These are phyloP conservation scores for Amphiduros pacificus DNA, from an alignment of 2,888 invertebrate genomes.

Conservation along the genomic window DNA sequence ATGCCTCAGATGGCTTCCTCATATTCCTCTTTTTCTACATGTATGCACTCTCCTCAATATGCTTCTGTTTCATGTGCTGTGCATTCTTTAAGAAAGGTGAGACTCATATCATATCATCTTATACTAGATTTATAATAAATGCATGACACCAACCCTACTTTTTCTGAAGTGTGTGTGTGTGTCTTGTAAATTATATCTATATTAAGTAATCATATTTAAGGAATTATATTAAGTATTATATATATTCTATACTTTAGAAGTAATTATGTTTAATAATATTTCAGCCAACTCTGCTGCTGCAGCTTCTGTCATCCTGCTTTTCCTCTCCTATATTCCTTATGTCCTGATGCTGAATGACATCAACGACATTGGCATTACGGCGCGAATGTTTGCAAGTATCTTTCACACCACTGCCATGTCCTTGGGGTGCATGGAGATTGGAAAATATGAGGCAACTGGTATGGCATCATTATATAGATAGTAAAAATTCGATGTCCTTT, in stretches of 20 bases:
- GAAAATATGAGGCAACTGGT: conserved; percentile 73
- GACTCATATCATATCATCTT: too few species aligned
- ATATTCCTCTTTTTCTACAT: conserved; percentile 72
- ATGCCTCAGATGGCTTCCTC: conserved; percentile 69
- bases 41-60: conserved; percentile 72
- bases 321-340: conserved; percentile 73
- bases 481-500: not conserved
- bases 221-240: not conserved
- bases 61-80: conserved; percentile 77
- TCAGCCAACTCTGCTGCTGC: conserved; percentile 77
- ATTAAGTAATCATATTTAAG: not conserved
- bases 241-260: not conserved
- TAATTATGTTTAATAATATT: conserved; percentile 34
- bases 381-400: conserved; percentile 69
- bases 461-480: conserved; percentile 7
- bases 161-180: conserved; percentile 67
- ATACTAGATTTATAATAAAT: too few species aligned
- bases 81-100: conserved; percentile 77
- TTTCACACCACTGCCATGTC: conserved; percentile 78
- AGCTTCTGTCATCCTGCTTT: conserved; percentile 75
- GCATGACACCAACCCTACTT: too few species aligned
- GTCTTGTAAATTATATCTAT: not conserved
- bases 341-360: conserved; percentile 69
- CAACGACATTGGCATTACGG: conserved; percentile 62
- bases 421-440: conserved; percentile 74